Evolutionary conservation across 1,140 invertebrate genomes (phyloP).

Genomic region (Diplogasteroides magnus): DNA sequence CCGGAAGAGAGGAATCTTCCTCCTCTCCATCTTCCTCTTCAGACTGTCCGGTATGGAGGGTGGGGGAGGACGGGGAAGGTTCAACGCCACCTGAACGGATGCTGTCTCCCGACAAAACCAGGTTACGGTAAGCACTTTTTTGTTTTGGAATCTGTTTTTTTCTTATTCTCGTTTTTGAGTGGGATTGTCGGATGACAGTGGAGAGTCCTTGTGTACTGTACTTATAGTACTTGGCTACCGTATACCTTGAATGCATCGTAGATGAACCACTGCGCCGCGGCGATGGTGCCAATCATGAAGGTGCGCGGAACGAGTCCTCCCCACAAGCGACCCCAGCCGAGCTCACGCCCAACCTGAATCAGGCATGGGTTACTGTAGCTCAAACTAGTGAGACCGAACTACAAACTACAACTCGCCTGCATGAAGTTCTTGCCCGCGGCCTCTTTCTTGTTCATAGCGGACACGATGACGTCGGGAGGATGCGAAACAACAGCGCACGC

Average conservation of each 20-base stretch:
- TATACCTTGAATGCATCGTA: slow-evolving; percentile 76
- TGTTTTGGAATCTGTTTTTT: too few relatives aligned
- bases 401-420: slow-evolving; percentile 61
- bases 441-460: slow-evolving; percentile 88
- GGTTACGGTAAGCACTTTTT: too few relatives aligned
- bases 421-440: slow-evolving; percentile 59
- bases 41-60: slow-evolving; percentile 93
- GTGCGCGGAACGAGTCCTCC: slow-evolving; percentile 89
- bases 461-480: slow-evolving; percentile 96
- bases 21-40: slow-evolving; percentile 68
- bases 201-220: too few relatives aligned
- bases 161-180: too few relatives aligned
- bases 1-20: too few relatives aligned
- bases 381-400: not conserved
- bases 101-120: too few relatives aligned
- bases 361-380: not conserved
- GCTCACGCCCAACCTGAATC: slow-evolving; percentile 64
- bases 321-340: slow-evolving; percentile 75
- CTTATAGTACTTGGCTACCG: too few relatives aligned
- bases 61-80: slow-evolving; percentile 90
- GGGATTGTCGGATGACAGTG: too few relatives aligned
- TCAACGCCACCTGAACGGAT: slow-evolving; percentile 55
- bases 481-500: slow-evolving; percentile 97
- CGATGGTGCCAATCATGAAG: slow-evolving; percentile 96
- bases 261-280: slow-evolving; percentile 96